Evolutionary conservation across 2,797 vertebrate species (phyloP).

Genomic region (Ciconia nigra): DNA sequence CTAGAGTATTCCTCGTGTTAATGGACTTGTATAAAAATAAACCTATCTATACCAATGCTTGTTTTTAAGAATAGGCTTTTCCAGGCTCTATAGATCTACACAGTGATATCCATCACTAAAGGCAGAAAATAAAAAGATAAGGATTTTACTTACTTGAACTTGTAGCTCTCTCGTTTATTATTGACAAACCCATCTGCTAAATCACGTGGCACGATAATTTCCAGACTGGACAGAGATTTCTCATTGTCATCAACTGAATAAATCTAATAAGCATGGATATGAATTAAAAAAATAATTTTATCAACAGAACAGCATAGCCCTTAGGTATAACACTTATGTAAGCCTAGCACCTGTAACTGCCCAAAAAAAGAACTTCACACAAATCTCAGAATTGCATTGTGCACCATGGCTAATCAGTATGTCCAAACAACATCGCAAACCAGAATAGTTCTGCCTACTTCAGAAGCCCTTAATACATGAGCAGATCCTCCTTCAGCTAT

Average conservation of each 20-base stretch:
- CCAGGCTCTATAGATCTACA: background rate
- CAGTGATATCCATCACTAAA: background rate
- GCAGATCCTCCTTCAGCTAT: background rate
- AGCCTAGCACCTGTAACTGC: background rate
- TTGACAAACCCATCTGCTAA: constrained; percentile 92
- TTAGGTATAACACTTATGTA: background rate
- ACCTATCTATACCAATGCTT: background rate
- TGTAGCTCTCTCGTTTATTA: constrained; percentile 92
- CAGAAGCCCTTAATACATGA: background rate
- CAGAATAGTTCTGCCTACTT: background rate
- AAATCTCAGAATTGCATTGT: background rate
- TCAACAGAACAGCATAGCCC: background rate
- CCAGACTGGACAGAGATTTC: constrained; percentile 75
- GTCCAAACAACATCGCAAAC: background rate
- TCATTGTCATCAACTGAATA: constrained; percentile 83
- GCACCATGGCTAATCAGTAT: background rate
- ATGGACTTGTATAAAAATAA: background rate
- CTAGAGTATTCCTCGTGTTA: background rate
- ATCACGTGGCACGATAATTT: constrained; percentile 87
- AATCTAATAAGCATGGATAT: constrained; percentile 74
- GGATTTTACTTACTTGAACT: constrained; percentile 83
- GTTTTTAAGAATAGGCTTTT: background rate
- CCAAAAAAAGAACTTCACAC: background rate
- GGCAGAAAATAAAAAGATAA: background rate
- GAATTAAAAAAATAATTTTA: background rate